Base-by-base conservation (phyloP, 1,140 invertebrate species). In the Andrena cerasifolii region DNA sequence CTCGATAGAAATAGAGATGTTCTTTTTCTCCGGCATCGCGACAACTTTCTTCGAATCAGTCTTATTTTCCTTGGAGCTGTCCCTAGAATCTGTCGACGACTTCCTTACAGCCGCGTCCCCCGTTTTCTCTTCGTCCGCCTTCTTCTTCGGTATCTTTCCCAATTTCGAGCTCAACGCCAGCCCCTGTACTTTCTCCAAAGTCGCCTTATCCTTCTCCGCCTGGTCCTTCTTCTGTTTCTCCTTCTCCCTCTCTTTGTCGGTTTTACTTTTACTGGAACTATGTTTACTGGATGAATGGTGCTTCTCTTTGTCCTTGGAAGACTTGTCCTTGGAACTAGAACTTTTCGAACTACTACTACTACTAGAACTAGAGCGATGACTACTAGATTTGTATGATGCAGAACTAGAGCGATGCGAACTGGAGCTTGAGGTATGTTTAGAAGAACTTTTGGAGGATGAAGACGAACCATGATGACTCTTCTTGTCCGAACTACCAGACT, bases 1-100 rank as follows among this genome's bases (percentile, higher is more conserved):
- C 92, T 97, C 96, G 80, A 97, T 96, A 1, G 96, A 96, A 87
- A 97, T 96, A 8, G 96, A 96, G 36, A 95, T 95, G 87, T 96
- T 96, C 84, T 96, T 96, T 65, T 93, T 93, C 53, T 94, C 92
- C 3, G 87, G 82, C 28, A 90, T 80, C 1, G 76, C 45, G 7
- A 80, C 67, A 6, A 80, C 49, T 49, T 91, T 92, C 71, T 91
- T 93, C 12, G 86, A 80, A 62, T 91, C 89, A 53, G 71, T 90
- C 66, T 92, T 91, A 63, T 90, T 89, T 77, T 92, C 90, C 26
- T 91, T 91, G 2, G 86, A 86, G 72, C 83, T 88, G 56, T 92
- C 90, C 61, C 88, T 86, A 8, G 90, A 89, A 18, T 92, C 92
- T 0, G 89, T 88, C 3, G 88, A 88, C 5, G 86, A 79, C 18